Evolutionary conservation across 2,888 invertebrate genomes (phyloP).

Genomic region (Folsomia candida): DNA sequence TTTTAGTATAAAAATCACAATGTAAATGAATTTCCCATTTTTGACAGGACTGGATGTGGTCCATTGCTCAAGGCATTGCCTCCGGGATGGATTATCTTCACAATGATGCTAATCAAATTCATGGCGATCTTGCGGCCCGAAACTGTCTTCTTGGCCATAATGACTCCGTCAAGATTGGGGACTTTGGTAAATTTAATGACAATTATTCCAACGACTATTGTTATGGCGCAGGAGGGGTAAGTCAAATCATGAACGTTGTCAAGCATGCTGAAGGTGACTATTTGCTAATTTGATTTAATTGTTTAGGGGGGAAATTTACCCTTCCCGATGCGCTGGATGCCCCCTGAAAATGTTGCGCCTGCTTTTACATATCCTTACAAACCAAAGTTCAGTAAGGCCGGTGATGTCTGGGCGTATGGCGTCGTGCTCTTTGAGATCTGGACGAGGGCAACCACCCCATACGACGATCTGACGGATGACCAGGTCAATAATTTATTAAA

Average conservation of each 20-base stretch:
- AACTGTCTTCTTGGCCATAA: neutral
- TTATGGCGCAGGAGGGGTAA: too few species aligned
- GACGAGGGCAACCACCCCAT: slow-evolving; percentile 2
- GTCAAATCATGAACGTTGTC: too few species aligned
- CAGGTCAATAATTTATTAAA: too few species aligned
- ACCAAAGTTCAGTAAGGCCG: neutral
- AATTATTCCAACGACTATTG: neutral
- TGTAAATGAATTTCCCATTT: too few species aligned
- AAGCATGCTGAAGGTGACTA: too few species aligned
- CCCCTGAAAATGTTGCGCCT: slow-evolving; percentile 12
- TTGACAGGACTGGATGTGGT: slow-evolving; percentile 4
- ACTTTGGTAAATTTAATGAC: slow-evolving; percentile 1
- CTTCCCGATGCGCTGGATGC: slow-evolving; percentile 14
- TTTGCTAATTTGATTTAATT: too few species aligned
- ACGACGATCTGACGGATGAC: neutral
- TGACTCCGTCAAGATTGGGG: neutral
- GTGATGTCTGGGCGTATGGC: slow-evolving; percentile 12
- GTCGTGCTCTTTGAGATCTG: slow-evolving; percentile 14
- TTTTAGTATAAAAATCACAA: too few species aligned
- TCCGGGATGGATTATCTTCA: slow-evolving; percentile 11
- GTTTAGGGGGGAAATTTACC: neutral
- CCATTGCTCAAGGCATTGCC: slow-evolving; percentile 5
- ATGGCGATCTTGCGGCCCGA: slow-evolving; percentile 9
- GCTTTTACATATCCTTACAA: neutral
- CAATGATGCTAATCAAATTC: neutral